Base-by-base conservation (phyloP, 2,888 invertebrate genomes). In the Phaedon cochleariae region DNA sequence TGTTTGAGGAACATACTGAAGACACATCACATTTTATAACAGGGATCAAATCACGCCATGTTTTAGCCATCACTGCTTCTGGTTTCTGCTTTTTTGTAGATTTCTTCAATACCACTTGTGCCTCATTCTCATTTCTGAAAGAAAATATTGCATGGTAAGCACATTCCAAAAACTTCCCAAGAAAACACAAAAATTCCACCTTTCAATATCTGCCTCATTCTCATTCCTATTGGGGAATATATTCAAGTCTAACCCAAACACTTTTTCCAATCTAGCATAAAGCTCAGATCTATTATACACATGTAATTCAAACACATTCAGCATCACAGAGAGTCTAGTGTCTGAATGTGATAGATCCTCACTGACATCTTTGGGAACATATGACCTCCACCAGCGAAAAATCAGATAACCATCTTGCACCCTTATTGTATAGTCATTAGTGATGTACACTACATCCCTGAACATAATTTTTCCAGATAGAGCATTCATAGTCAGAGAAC, bases 391-490 rank as follows among this genome's bases (percentile, higher is more conserved):
- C 95, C 97, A 99, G 55, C 97, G 89, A 85, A 99, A 98, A 84
- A 98, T 96, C 70, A 97, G 87, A 88, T 96, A 97, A 1, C 98
- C 98, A 86, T 98, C 98, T 83, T 97, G 97, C 71, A 97, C 90
- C 71, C 97, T 88, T 46, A 97, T 84, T 31, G 96, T 93, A 83
- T 93, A 97, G 85, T 99, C 98, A 80, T 95, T 93, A 70, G 94
- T 96, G 67, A 97, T 93, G 80, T 95, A 97, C 60, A 95, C 92
- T 74, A 98, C 90, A 85, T 98, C 97, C 64, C 97, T 89, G 83
- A 98, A 97, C 98, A 98, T 98, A 59, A 99, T 92, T 85, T 98
- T 98, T 2, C 99, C 99, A 60, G 97, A 95, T 69, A 98, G 86
- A n/a, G 96, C 94, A 83, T 97, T 96, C 60, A 98, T 86, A 4